Evolutionary conservation across 2,797 vertebrate genomes (phyloP).

Genomic region (Falco naumanni): DNA sequence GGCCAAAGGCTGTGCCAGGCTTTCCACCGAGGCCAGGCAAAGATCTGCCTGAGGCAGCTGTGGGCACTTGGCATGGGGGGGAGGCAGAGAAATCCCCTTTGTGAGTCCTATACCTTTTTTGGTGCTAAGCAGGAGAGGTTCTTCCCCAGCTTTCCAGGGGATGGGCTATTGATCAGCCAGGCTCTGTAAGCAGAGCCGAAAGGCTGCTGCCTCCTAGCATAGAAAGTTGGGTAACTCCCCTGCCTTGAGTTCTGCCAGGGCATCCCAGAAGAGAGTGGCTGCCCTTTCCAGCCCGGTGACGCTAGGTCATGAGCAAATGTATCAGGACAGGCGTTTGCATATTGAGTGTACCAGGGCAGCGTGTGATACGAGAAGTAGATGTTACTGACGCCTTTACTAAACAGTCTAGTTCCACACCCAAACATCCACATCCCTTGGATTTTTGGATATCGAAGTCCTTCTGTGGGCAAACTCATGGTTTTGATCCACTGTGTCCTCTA

Average conservation of each 20-base stretch:
- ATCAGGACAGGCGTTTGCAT: not conserved
- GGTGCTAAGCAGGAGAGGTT: slow-evolving; percentile 25
- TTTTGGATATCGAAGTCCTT: not conserved
- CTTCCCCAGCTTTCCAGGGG: not conserved
- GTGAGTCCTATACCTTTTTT: slow-evolving; percentile 35
- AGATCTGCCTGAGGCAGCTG: slow-evolving; percentile 12
- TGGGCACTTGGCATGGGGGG: not conserved
- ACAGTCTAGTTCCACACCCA: not conserved
- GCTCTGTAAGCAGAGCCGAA: not conserved
- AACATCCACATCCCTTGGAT: not conserved
- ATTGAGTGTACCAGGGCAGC: not conserved
- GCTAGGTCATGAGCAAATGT: not conserved
- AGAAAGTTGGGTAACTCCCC: not conserved
- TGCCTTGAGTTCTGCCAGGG: not conserved
- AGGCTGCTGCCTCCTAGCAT: not conserved
- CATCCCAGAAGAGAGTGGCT: not conserved
- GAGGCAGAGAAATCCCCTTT: slow-evolving; percentile 43
- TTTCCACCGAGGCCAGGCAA: not conserved
- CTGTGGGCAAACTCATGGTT: not conserved
- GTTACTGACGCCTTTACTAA: not conserved
- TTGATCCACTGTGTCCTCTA: not conserved
- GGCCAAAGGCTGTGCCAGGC: slow-evolving; percentile 38
- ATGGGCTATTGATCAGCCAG: not conserved
- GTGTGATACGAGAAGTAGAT: not conserved
- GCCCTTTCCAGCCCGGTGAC: not conserved